A percentile compares a stretch with the other conserved stretches of the same genome.
These are phyloP conservation scores for Pangasius djambal DNA, from an alignment of 2,797 vertebrate genomes.

Conservation along the genomic window DNA sequence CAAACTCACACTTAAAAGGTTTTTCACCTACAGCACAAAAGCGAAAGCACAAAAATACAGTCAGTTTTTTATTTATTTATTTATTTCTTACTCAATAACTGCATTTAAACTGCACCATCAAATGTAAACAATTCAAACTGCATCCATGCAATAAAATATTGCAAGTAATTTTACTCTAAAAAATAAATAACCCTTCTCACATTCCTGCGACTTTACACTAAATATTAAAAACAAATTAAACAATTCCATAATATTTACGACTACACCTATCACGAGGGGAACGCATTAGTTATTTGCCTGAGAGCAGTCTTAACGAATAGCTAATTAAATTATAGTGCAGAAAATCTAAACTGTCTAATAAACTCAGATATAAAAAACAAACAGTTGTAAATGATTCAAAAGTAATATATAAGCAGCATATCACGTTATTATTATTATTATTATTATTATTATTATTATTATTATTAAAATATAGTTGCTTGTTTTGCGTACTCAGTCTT, in stretches of 20 bases:
- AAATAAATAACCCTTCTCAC: neutral
- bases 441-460: neutral
- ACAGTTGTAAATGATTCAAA: neutral
- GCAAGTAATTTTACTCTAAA: neutral
- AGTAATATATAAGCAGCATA: neutral
- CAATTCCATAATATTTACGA: neutral
- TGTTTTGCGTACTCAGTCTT: neutral
- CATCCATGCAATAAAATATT: neutral
- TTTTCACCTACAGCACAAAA: conserved; percentile 87
- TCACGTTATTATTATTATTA: neutral
- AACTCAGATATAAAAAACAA: neutral
- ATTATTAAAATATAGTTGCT: neutral
- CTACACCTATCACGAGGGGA: too few species aligned
- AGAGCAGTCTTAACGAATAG: neutral
- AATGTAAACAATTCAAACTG: too few species aligned
- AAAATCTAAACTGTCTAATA: neutral
- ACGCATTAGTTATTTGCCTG: neutral
- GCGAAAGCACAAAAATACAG: conserved; percentile 18
- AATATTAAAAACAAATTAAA: neutral
- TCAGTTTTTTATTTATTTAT: neutral
- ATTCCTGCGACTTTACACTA: neutral
- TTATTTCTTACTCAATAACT: neutral
- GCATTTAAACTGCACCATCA: neutral
- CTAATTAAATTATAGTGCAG: neutral
- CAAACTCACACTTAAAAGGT: conserved; percentile 98